Base-by-base conservation (phyloP, 64 coral and sea anemone species). In the Pachyseris speciosa region DNA sequence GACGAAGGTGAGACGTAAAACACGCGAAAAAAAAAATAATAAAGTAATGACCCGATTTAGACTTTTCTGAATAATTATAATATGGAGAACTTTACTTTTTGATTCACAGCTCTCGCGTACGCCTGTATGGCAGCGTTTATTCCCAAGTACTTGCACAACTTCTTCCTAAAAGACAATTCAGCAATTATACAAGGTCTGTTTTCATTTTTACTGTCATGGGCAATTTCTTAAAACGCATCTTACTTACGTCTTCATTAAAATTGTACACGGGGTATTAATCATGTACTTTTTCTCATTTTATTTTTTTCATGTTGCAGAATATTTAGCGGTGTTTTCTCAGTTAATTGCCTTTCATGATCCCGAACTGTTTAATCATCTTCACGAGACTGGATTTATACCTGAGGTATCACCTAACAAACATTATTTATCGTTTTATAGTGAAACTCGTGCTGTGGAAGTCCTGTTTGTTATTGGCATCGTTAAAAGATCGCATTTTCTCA, bases 301-400 rank as follows among this genome's bases (percentile, higher is more conserved):
- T 49, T 27, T 25, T 74, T 87, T 64, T 59, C 22, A 38, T 7
- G 65, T 10, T 81, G 32, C 64, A 99, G 97, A 99, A 69, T 99
- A 99, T 72, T 77, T 99, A n/a, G 93, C 97, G 20, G 97, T 99
- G 20, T 99, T 99, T 77, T 99, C 93, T 42, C 97, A 99, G 74
- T 69, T 99, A 7, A 99, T 99, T 30, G 94, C 97, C 20, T 99
- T 99, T 63, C 97, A 99, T 69, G 97, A 99, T 69, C 97, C 97
- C 7, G 97, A 99, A 58, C 85, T 99, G 25, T 99, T 99, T 59
- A 95, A 61, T 30, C 97, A 99, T 63, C 85, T 99, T 32, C 86
- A 95, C 17, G 91, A 99, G 6, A 95, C 88, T 67, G 97, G 97
- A 28, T 99, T 99, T 71, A 95, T 95, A 11, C 97, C 97, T 15